A percentile compares a stretch with the other conserved stretches of the same genome.
These are phyloP conservation scores for Argya squamiceps DNA, from an alignment of 2,797 vertebrate genomes.

Conservation along the genomic window DNA sequence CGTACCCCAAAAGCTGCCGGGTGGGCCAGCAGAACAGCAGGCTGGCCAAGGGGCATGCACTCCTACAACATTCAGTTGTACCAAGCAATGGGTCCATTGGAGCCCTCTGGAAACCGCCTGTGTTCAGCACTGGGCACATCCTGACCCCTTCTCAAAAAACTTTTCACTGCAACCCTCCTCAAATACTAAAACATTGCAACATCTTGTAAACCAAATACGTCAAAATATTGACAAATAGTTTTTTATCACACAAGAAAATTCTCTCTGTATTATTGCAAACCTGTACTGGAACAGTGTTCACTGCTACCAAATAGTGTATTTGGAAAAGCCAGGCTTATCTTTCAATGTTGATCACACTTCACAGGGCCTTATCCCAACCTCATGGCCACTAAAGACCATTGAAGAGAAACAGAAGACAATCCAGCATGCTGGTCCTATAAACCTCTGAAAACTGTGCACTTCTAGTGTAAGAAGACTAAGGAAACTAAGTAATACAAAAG, in stretches of 20 bases:
- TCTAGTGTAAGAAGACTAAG: background rate
- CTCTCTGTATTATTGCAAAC: background rate
- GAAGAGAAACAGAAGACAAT: background rate
- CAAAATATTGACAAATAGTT: background rate
- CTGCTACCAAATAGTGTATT: background rate
- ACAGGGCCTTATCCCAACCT: background rate
- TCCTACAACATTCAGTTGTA: background rate
- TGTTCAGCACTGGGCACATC: rapidly evolving
- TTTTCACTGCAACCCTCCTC: background rate
- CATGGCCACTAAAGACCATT: background rate
- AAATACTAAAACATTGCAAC: background rate
- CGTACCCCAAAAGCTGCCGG: too few relatives aligned
- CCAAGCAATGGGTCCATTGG: rapidly evolving
- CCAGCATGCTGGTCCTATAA: background rate
- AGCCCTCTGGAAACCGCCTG: background rate
- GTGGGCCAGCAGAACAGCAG: too few relatives aligned
- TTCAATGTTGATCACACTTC: background rate
- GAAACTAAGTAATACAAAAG: background rate
- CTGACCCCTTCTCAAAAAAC: background rate
- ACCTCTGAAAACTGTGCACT: background rate
- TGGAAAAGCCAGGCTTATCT: background rate
- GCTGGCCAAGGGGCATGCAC: too few relatives aligned
- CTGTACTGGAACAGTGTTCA: background rate
- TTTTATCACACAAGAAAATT: background rate
- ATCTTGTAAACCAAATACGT: background rate